Evolutionary conservation across 2,113 vertebrate genomes (phyloP).

Genomic region (Catharus minimus): DNA sequence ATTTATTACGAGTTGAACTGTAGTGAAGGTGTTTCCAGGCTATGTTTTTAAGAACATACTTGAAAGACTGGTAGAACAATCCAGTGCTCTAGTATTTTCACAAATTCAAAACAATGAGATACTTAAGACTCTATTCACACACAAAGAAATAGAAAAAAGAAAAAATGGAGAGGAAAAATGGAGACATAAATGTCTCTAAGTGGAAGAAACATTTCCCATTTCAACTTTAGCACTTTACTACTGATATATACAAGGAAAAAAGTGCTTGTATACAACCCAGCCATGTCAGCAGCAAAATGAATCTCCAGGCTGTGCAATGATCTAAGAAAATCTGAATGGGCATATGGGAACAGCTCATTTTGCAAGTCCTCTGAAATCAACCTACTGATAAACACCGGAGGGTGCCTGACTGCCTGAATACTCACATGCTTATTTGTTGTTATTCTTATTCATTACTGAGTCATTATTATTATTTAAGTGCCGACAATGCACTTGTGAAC

Average conservation of each 20-base stretch:
- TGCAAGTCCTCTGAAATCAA: conserved; percentile 47
- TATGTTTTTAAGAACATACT: conserved; percentile 7
- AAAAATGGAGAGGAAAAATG: not conserved
- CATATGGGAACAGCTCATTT: conserved; percentile 26
- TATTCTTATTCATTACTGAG: conserved; percentile 68
- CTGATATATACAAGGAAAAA: conserved; percentile 5
- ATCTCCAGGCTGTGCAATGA: not conserved
- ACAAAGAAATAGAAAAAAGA: not conserved
- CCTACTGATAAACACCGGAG: conserved; percentile 58
- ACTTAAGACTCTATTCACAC: not conserved
- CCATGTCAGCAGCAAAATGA: not conserved
- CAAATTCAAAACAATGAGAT: conserved; percentile 28
- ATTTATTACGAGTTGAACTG: not conserved
- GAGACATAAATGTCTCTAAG: not conserved
- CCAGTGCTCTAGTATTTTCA: conserved; percentile 11
- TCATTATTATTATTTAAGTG: conserved; percentile 72
- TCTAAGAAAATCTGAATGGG: conserved; percentile 36
- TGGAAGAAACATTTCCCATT: conserved; percentile 3
- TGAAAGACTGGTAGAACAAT: conserved; percentile 27
- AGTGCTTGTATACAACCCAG: conserved; percentile 3
- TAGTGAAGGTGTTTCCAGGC: not conserved
- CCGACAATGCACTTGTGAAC: conserved; percentile 57
- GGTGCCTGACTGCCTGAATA: conserved; percentile 50
- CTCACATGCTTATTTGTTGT: conserved; percentile 54
- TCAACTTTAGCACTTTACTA: conserved; percentile 14